phyloP scores from a whole-genome alignment of 2,888 invertebrate genomes.

The Nasonovia ribisnigri region DNA sequence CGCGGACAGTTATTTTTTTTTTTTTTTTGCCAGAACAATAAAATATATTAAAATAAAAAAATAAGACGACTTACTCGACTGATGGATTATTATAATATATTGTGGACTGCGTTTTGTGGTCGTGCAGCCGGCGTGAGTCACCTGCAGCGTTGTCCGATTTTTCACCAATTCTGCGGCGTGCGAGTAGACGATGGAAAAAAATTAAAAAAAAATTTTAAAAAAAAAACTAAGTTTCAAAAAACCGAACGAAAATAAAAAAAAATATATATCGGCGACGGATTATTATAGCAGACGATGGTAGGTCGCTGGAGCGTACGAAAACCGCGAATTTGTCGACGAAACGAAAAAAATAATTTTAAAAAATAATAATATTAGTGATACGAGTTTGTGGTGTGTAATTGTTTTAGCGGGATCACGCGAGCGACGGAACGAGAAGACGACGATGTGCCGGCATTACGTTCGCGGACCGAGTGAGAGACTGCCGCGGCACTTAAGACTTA shows the following conservation, averaged over 20 bases:
- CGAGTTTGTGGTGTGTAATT: not conserved
- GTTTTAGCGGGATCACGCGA: conserved; percentile 44
- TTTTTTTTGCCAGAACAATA: not conserved
- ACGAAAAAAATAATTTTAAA: not conserved
- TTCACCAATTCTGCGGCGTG: not conserved
- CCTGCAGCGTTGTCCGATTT: not conserved
- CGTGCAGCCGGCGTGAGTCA: not conserved
- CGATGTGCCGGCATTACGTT: conserved; percentile 64
- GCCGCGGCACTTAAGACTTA: conserved; percentile 61
- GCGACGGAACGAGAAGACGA: conserved; percentile 60
- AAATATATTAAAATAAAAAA: not conserved
- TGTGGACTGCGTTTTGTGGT: not conserved
- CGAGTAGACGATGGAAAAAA: not conserved
- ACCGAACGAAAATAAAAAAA: not conserved
- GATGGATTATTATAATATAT: not conserved
- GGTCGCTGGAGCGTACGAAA: not conserved
- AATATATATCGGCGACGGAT: not conserved
- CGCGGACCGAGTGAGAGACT: conserved; percentile 65
- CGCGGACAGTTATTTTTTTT: not conserved
- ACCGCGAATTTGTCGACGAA: not conserved
- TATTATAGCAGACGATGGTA: not conserved
- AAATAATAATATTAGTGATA: not conserved
- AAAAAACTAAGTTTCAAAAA: not conserved
- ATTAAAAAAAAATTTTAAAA: not conserved
- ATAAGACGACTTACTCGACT: conserved; percentile 36